Percentiles rank a stretch among this genome's conserved stretches.
These are phyloP conservation scores for Chrysina gloriosa DNA, from an alignment of 2,888 invertebrate genomes.

Conservation along the genomic window DNA sequence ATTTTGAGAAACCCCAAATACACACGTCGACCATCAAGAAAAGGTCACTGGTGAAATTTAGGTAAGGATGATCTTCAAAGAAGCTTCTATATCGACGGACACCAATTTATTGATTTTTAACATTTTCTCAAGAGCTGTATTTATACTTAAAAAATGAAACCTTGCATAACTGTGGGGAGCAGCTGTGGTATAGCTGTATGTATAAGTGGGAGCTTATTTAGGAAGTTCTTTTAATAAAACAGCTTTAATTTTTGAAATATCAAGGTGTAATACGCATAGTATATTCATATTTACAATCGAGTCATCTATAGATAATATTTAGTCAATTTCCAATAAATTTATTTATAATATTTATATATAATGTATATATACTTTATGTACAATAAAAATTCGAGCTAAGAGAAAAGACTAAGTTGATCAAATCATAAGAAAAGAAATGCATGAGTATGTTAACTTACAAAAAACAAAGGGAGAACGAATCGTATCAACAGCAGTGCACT, in stretches of 20 bases:
- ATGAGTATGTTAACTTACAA: constrained; percentile 18
- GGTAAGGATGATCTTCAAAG: too few species aligned
- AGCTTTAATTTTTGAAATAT: constrained; percentile 41
- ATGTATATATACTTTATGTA: constrained; percentile 33
- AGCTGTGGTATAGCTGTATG: too few species aligned
- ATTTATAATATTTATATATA: constrained; percentile 27
- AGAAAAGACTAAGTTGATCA: constrained; percentile 8
- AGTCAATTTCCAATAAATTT: constrained; percentile 38
- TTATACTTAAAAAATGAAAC: too few species aligned
- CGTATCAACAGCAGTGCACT: constrained; percentile 20
- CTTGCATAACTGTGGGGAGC: too few species aligned
- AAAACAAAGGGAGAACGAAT: not conserved
- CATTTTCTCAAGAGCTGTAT: too few species aligned
- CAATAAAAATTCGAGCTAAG: constrained; percentile 28
- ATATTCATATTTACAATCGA: constrained; percentile 42
- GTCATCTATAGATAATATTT: constrained; percentile 37
- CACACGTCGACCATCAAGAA: too few species aligned
- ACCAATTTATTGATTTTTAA: too few species aligned
- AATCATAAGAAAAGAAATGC: constrained; percentile 2
- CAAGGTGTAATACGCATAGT: constrained; percentile 46
- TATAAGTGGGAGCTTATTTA: too few species aligned
- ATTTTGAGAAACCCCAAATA: too few species aligned
- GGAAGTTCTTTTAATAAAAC: constrained; percentile 20
- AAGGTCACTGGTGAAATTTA: too few species aligned
- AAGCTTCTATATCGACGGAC: too few species aligned